phyloP scores from a whole-genome alignment of 1,140 invertebrate species.

The Papilio aristodemus region DNA sequence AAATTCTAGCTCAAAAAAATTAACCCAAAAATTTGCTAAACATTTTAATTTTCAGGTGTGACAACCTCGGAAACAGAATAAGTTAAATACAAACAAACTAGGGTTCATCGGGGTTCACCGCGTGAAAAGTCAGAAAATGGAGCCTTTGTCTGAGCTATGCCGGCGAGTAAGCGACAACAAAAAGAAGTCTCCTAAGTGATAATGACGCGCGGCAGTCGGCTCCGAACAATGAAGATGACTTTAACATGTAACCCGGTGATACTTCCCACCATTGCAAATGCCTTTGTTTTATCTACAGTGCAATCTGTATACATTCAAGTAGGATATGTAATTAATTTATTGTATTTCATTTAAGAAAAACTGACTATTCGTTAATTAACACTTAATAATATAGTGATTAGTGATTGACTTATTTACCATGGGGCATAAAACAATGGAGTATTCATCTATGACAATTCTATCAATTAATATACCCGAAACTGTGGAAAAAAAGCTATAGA shows the following conservation, averaged over 20 bases:
- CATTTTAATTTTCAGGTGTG: not conserved
- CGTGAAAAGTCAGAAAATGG: slow-evolving; percentile 39
- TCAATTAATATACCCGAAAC: too few relatives aligned
- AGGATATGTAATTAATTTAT: not conserved
- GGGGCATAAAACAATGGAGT: too few relatives aligned
- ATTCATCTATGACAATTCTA: too few relatives aligned
- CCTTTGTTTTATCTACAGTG: not conserved
- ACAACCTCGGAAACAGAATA: not conserved
- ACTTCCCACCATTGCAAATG: slow-evolving; percentile 38
- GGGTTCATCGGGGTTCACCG: slow-evolving; percentile 38
- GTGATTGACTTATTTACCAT: too few relatives aligned
- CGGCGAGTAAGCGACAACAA: slow-evolving; percentile 45
- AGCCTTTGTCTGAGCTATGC: slow-evolving; percentile 45
- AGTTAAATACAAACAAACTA: not conserved
- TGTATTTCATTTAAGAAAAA: too few relatives aligned
- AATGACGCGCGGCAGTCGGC: slow-evolving; percentile 47
- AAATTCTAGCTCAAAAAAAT: not conserved
- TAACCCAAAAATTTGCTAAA: not conserved
- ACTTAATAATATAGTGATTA: too few relatives aligned
- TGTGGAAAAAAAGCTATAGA: too few relatives aligned
- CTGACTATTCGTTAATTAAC: too few relatives aligned
- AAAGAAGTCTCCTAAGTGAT: slow-evolving; percentile 49
- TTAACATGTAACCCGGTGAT: slow-evolving; percentile 52
- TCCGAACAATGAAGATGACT: slow-evolving; percentile 49
- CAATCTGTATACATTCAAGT: not conserved